Conservation (phyloP, 2,797 vertebrate genomes). For the Pseudochirops corinnae region DNA sequence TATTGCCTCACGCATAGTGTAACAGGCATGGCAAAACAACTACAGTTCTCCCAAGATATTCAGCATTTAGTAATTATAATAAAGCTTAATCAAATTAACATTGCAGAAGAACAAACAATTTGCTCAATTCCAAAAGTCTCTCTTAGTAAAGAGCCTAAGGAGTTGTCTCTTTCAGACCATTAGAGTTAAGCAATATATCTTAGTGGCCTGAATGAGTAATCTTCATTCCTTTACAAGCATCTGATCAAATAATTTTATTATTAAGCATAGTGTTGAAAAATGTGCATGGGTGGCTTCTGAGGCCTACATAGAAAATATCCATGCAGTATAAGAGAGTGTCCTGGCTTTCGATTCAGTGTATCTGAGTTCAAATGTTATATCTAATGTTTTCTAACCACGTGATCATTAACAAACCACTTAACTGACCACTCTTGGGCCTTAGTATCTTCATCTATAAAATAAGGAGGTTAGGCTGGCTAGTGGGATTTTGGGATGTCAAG, state of each 20-base stretch:
- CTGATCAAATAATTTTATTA: slow-evolving; percentile 9
- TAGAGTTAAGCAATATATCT: neutral
- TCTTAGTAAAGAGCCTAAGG: neutral
- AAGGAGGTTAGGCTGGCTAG: neutral
- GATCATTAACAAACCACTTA: neutral
- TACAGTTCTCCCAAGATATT: neutral
- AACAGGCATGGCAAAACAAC: neutral
- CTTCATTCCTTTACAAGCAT: neutral
- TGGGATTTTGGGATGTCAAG: neutral
- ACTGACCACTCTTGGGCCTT: neutral
- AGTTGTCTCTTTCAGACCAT: neutral
- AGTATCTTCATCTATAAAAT: neutral
- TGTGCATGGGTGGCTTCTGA: neutral
- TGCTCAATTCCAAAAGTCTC: neutral
- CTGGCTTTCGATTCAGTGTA: neutral
- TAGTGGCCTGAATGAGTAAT: slow-evolving; percentile 1
- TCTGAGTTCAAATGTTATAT: neutral
- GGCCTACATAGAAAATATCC: neutral
- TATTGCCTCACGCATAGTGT: neutral
- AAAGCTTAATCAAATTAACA: slow-evolving; percentile 12
- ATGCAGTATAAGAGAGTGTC: neutral
- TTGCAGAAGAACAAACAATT: neutral
- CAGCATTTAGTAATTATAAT: neutral
- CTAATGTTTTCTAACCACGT: neutral
- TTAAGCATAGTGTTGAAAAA: neutral